Base-by-base conservation (phyloP, 1,140 invertebrate species). In the Drosophila suzukii region DNA sequence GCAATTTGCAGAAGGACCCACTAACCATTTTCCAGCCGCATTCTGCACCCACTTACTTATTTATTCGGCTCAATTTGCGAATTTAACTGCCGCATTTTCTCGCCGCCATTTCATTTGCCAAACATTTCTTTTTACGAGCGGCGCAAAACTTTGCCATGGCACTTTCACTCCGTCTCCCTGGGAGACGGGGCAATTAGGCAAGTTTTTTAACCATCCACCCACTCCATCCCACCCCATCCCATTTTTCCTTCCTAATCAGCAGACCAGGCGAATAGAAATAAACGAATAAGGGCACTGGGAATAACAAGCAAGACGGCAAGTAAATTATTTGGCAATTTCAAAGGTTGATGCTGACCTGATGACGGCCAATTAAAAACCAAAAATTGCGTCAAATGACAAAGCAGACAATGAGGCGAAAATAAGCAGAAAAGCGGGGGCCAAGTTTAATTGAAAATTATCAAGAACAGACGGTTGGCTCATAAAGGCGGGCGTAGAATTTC, bases 361-460 rank as follows among this genome's bases (percentile, higher is more conserved):
- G 62, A 51, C 51, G 62, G 43, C 67, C 81, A 84, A 84, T 84
- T 85, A 84, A 84, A 74, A 83, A 56, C 47, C 71, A 47, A 82
- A 67, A 78, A 75, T 65, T 59, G 49, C 68, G 47, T 15, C 73
- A 66, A 65, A 55, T 61, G 75, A 78, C 58, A 71, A 39, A 49
- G 49, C 57, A 39, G 43, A 39, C 72, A 63, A 24, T 2, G 27
- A 49, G 24, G 43, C 43, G 38, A 20, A 41, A 70, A 46, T 17
- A 58, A 24, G n/a, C 54, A n/a, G 27, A 27, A n/a, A n/a, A 51
- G 34, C 44, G 39, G 24, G 24, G 38, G 38, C 27, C 53, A 77
- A 76, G 57, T 77, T 81, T 78, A 78, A 82, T 82, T 82, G 79
- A 81, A 76, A 74, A 84, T 71, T 59, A 65, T 70, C 72, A 63